Conservation (phyloP, 1,140 invertebrate genomes). For the Rhizoglyphus robini region DNA sequence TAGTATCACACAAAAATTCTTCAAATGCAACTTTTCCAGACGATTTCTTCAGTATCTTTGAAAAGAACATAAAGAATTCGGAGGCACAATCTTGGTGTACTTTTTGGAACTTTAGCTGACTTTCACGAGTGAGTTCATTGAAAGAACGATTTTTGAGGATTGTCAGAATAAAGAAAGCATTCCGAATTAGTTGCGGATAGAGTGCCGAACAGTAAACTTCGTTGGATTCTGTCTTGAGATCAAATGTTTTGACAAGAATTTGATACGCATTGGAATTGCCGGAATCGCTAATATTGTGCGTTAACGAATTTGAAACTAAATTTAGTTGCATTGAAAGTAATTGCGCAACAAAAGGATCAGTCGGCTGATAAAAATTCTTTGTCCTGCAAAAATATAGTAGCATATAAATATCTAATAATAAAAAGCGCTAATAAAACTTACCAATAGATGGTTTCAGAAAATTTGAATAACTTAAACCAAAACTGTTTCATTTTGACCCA, state of each 20-base stretch:
- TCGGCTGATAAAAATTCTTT: not conserved
- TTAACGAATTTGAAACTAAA: constrained; percentile 4
- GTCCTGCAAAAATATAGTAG: not conserved
- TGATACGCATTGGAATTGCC: not conserved
- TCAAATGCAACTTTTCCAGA: constrained; percentile 63
- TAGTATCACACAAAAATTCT: constrained; percentile 48
- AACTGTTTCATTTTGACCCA: constrained; percentile 17
- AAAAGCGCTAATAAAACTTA: not conserved
- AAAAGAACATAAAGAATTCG: constrained; percentile 62
- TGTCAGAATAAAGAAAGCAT: constrained; percentile 10
- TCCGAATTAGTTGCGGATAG: constrained; percentile 5
- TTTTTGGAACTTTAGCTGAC: not conserved
- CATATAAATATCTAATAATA: not conserved
- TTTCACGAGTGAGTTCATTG: not conserved
- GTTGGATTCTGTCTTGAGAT: not conserved
- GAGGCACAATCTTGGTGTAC: constrained; percentile 26
- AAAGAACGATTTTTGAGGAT: not conserved
- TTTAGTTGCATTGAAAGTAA: constrained; percentile 2
- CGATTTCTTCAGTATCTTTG: constrained; percentile 61
- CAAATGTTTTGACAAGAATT: not conserved
- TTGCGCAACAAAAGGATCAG: constrained; percentile 5
- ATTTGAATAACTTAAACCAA: constrained; percentile 17
- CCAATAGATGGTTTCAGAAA: constrained; percentile 9
- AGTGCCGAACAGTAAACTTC: not conserved
- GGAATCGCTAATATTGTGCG: not conserved